Conservation (phyloP, 2,797 vertebrate species). For the Pipistrellus pygmaeus region DNA sequence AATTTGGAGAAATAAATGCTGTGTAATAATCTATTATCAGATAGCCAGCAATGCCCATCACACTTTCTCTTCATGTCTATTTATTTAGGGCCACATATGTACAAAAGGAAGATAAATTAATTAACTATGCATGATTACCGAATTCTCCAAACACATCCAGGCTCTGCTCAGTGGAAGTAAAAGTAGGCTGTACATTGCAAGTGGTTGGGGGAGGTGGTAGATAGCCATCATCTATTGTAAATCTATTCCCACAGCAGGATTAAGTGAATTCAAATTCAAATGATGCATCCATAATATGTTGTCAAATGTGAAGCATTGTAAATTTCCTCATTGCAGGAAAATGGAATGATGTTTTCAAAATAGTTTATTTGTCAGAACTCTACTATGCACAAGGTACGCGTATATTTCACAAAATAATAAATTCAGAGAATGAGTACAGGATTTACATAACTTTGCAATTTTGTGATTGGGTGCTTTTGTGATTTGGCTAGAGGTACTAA, state of each 20-base stretch:
- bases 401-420: constrained; percentile 29
- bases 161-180: not conserved
- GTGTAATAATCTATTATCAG: not conserved
- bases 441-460: constrained; percentile 35
- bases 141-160: not conserved
- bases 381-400: not conserved
- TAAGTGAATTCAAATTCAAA: constrained; percentile 69
- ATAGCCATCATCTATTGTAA: constrained; percentile 49
- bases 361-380: not conserved
- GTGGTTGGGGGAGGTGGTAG: constrained; percentile 63
- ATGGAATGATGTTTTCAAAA: constrained; percentile 20
- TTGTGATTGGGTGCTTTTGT: not conserved
- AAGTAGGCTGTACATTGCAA: not conserved
- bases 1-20: not conserved
- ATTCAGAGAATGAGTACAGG: not conserved
- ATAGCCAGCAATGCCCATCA: not conserved
- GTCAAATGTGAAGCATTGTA: constrained; percentile 46
- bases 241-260: constrained; percentile 67
- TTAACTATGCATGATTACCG: constrained; percentile 49
- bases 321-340: constrained; percentile 65
- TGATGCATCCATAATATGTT: constrained; percentile 61
- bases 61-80: not conserved
- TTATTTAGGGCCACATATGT: not conserved
- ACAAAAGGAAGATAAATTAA: constrained; percentile 36
- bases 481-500: constrained; percentile 53